Evolutionary conservation across 2,888 invertebrate species (phyloP), one percentile per base, ranked within the genome.

Genomic region (Phrixothrix hirtus): DNA sequence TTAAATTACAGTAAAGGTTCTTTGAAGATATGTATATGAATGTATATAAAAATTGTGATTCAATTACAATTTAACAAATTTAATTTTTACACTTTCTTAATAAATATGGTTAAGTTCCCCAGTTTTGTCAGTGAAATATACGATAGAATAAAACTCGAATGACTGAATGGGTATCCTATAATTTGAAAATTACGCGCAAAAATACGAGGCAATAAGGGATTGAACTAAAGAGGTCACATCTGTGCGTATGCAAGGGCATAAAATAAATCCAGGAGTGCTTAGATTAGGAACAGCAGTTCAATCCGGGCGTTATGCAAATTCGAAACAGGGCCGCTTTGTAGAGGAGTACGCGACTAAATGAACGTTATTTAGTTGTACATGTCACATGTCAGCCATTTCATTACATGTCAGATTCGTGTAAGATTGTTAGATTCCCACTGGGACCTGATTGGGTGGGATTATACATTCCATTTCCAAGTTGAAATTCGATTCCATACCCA

Each of bases 361-460:
- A 69, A 69, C 64, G 70, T 70, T 70, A 70, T 70, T 71, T 69
- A 70, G 67, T 66, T 57, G 63, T 64, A 64, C 67, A 66, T 67
- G 70, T 69, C 70, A 68, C 70, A 70, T 64, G 69, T 71, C 72
- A 70, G 64, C 60, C 65, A 65, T 67, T 72, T 72, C 70, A 70
- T 71, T 70, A 67, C 67, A 60, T 68, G 69, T 69, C 70, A 69
- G 62, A 60, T 60, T 61, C 68, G 65, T 64, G 63, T 65, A 62
- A 70, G 67, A 69, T 69, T 68, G 67, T 67, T 66, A 64, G 62
- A 64, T 61, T 64, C 67, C 71, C 69, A 64, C 57, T 47, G 71
- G 68, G 69, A 68, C 58, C 51, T 61, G 68, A 68, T 65, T 61
- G 65, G 62, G 60, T 59, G 64, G 61, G 61, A 69, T 69, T 67